Percentiles rank a stretch among this genome's conserved stretches.
Conservation (phyloP, 2,113 vertebrate genomes). For the Ahaetulla prasina region DNA sequence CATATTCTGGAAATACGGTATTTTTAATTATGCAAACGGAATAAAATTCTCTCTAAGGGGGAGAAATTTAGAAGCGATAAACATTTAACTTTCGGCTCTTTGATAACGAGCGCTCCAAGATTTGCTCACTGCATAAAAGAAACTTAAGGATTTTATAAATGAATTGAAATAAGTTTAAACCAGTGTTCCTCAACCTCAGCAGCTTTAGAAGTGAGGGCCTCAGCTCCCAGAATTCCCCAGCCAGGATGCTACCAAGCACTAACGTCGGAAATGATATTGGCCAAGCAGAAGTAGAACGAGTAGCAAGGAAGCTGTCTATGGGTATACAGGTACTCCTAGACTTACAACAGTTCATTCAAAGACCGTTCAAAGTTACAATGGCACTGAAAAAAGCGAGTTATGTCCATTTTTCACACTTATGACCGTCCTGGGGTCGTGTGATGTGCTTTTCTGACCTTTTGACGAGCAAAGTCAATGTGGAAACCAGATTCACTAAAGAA, state of each 20-base stretch:
- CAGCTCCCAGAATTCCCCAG: background rate
- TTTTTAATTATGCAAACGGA: background rate
- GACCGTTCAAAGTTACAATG: too few relatives aligned
- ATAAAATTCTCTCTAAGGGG: background rate
- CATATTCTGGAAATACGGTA: background rate
- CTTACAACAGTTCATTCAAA: too few relatives aligned
- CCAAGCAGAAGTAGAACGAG: background rate
- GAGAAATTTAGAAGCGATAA: background rate
- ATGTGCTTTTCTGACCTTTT: too few relatives aligned
- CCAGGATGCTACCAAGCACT: background rate
- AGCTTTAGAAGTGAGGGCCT: background rate
- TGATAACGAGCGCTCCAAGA: background rate
- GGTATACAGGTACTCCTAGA: background rate
- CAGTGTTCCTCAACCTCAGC: background rate
- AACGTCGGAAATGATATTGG: background rate
- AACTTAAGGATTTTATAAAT: background rate
- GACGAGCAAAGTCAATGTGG: too few relatives aligned
- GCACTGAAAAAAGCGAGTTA: too few relatives aligned
- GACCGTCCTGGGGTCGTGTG: too few relatives aligned
- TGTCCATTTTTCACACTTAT: too few relatives aligned
- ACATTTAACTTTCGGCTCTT: background rate
- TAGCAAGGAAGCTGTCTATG: background rate
- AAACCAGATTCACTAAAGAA: too few relatives aligned
- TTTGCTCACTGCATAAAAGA: background rate
- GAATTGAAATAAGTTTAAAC: background rate